These are phyloP conservation scores for Eupsilia transversa DNA, from an alignment of 2,888 invertebrate genomes.

Conservation along the genomic window DNA sequence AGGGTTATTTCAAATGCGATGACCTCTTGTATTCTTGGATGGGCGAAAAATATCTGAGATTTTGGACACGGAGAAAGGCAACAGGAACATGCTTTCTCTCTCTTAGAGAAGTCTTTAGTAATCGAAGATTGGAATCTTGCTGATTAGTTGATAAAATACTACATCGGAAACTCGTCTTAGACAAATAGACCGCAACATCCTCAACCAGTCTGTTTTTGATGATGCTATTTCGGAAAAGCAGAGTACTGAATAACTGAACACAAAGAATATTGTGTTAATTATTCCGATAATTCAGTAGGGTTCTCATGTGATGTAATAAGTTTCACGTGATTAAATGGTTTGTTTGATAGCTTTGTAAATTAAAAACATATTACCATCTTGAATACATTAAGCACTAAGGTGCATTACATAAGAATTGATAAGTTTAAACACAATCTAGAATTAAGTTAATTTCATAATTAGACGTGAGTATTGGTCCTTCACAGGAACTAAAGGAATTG, in stretches of 20 bases:
- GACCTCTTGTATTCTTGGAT: conserved; percentile 18
- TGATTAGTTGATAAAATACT: not conserved
- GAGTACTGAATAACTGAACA: too few relatives aligned
- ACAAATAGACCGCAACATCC: too few relatives aligned
- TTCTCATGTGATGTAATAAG: conserved; percentile 1
- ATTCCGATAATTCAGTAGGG: not conserved
- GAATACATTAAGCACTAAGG: conserved; percentile 36
- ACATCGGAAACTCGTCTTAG: not conserved
- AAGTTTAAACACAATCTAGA: not conserved
- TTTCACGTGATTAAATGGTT: conserved; percentile 31
- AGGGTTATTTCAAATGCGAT: conserved; percentile 37
- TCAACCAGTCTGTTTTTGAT: too few relatives aligned
- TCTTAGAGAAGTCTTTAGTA: not conserved
- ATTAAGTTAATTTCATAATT: not conserved
- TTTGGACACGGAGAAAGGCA: not conserved
- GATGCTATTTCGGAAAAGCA: too few relatives aligned
- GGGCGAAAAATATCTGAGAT: not conserved
- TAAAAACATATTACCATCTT: conserved; percentile 50
- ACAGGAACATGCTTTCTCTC: not conserved
- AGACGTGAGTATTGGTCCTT: not conserved
- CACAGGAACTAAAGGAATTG: not conserved
- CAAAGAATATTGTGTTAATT: too few relatives aligned
- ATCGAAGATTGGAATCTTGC: not conserved
- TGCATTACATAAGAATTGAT: conserved; percentile 17
- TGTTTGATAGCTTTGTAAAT: conserved; percentile 30